A percentile compares a stretch with the other conserved stretches of the same genome.
Evolutionary conservation across 2,113 vertebrate genomes (phyloP).

Genomic region (Zosterops pallidus): DNA sequence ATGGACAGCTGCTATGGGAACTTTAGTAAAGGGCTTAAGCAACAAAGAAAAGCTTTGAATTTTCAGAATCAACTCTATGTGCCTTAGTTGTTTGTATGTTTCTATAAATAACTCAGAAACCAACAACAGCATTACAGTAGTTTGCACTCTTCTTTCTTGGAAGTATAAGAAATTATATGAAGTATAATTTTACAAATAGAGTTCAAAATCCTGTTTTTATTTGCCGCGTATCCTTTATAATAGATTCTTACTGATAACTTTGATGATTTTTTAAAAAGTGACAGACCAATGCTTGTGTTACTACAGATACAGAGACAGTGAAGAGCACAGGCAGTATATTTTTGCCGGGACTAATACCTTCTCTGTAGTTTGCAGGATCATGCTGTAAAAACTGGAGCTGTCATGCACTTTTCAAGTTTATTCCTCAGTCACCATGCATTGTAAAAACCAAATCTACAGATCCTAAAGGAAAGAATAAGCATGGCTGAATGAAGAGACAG

Average conservation of each 20-base stretch:
- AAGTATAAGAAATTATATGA: not conserved
- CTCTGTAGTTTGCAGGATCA: not conserved
- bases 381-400: conserved; percentile 5
- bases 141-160: not conserved
- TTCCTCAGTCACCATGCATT: not conserved
- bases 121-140: not conserved
- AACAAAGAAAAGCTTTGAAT: not conserved
- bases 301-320: not conserved
- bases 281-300: not conserved
- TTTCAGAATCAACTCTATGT: not conserved
- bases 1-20: not conserved
- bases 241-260: not conserved
- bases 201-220: not conserved
- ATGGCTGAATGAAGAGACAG: not conserved
- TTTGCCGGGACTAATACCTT: not conserved
- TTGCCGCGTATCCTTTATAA: not conserved
- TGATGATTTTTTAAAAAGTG: not conserved
- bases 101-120: not conserved
- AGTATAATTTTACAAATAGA: not conserved
- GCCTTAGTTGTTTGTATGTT: not conserved
- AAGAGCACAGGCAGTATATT: not conserved
- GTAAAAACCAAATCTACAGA: conserved; percentile 1
- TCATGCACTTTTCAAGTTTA: not conserved
- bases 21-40: not conserved
- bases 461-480: conserved; percentile 4